Base-by-base conservation (phyloP, 2,113 vertebrate species). In the Tragelaphus buxtoni region DNA sequence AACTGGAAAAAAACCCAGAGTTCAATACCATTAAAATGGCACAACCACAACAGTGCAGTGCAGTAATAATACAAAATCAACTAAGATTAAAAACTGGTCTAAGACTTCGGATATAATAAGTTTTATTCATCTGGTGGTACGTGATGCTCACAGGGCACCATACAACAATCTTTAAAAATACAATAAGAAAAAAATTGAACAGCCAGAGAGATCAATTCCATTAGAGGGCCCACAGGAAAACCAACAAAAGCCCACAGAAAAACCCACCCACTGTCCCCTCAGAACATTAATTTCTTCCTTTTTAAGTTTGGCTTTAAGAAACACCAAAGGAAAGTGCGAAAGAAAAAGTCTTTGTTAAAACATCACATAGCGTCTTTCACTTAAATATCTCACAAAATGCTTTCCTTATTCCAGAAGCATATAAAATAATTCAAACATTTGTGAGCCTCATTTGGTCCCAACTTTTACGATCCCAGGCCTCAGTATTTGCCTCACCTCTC, bases 151-250 rank as follows among this genome's bases (percentile, higher is more conserved):
- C 95, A 96, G 87, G 97, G 98, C 96, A 98, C 95, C 96, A 12
- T 97, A 98, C 97, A 98, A 97, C 97, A 97, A 97, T 94, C 96
- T 97, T 98, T 85, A 97, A 97, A 98, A 98, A 98, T 98, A 98
- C 98, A 98, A 51, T 98, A 97, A 92, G 92, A 98, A 98, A 98
- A 98, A 97, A 97, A 82, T 39, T 85, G 80, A 98, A 97, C 97
- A 97, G 96, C 97, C 95, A 97, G 94, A 97, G 97, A 98, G 88
- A 97, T 90, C 85, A 97, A 96, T 97, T 97, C 96, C 97, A 98
- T 96, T 80, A 94, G 92, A 97, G 96, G 96, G 94, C 96, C 95
- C 95, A 97, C 92, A 90, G 95, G 61, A 88, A 94, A 91, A 85
- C 61, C 87, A 97, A 95, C 82, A 84, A 87, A 96, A 89, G 86